These are phyloP conservation scores for Dryobates pubescens DNA, from an alignment of 2,797 vertebrate species.

Conservation along the genomic window DNA sequence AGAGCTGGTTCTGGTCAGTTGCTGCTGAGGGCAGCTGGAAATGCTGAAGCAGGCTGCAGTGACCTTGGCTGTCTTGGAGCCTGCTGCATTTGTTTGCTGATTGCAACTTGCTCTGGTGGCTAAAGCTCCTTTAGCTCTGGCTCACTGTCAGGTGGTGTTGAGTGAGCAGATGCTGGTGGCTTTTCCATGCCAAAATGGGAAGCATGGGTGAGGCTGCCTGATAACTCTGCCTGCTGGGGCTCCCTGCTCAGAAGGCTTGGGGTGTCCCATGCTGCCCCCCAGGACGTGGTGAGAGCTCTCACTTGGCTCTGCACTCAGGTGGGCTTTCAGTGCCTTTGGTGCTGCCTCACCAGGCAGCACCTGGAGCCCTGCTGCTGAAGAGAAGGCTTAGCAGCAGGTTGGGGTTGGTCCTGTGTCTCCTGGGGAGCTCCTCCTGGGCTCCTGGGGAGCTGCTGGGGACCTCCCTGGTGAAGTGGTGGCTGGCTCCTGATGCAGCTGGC, in stretches of 20 bases:
- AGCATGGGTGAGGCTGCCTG: background rate
- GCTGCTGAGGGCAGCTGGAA: background rate
- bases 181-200: background rate
- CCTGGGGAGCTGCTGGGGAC: background rate
- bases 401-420: background rate
- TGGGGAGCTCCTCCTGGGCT: too few species aligned
- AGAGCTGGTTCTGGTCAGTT: conserved; percentile 39
- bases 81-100: background rate
- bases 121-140: background rate
- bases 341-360: background rate
- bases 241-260: background rate
- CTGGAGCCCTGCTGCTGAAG: background rate
- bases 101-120: background rate
- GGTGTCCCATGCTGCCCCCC: fast-evolving
- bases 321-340: fast-evolving
- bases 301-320: background rate
- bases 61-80: conserved; percentile 37
- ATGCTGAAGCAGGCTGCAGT: background rate
- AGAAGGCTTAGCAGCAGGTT: background rate
- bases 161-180: background rate
- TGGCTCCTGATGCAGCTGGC: background rate
- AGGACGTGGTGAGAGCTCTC: background rate
- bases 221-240: background rate
- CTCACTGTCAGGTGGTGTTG: conserved; percentile 29
- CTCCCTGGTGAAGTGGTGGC: background rate